Evolutionary conservation across 2,797 vertebrate species (phyloP).

Genomic region (Stomatorhinus walkeri): DNA sequence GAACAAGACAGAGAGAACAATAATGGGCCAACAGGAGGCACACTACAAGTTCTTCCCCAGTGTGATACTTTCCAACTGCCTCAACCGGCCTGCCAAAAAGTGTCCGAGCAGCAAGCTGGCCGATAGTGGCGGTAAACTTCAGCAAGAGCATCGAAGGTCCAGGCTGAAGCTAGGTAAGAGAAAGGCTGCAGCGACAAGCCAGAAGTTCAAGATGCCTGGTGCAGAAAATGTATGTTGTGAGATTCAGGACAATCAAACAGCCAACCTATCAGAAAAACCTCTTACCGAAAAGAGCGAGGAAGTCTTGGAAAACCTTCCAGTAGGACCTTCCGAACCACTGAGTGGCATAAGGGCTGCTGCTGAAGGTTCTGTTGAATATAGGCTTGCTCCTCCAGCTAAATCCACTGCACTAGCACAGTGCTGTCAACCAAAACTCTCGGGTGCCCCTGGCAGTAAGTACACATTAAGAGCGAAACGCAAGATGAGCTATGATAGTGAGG

Average conservation of each 20-base stretch:
- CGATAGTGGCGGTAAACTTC: conserved; percentile 59
- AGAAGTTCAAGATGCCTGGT: conserved; percentile 47
- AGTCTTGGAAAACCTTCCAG: conserved; percentile 23
- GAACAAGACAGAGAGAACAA: conserved; percentile 83
- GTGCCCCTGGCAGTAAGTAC: conserved; percentile 88
- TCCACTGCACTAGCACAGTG: conserved; percentile 42
- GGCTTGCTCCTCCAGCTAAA: conserved; percentile 44
- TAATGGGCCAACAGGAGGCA: conserved; percentile 86
- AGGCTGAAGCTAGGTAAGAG: conserved; percentile 79
- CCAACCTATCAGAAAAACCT: conserved; percentile 37
- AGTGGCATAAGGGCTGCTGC: conserved; percentile 23
- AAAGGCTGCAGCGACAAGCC: conserved; percentile 54
- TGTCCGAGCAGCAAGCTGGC: conserved; percentile 45
- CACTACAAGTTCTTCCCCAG: conserved; percentile 99
- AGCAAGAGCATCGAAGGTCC: conserved; percentile 71
- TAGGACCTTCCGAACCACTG: conserved; percentile 28
- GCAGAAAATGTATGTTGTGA: conserved; percentile 63
- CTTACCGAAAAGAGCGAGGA: conserved; percentile 32
- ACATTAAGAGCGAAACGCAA: conserved; percentile 87
- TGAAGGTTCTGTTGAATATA: conserved; percentile 34
- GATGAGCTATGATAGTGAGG: conserved; percentile 75
- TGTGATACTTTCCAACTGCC: conserved; percentile 96
- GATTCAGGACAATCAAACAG: conserved; percentile 49
- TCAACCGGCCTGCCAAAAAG: conserved; percentile 77
- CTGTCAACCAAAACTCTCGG: conserved; percentile 54